Base-by-base conservation (phyloP, 2,113 vertebrate genomes). In the Anguilla japonica region DNA sequence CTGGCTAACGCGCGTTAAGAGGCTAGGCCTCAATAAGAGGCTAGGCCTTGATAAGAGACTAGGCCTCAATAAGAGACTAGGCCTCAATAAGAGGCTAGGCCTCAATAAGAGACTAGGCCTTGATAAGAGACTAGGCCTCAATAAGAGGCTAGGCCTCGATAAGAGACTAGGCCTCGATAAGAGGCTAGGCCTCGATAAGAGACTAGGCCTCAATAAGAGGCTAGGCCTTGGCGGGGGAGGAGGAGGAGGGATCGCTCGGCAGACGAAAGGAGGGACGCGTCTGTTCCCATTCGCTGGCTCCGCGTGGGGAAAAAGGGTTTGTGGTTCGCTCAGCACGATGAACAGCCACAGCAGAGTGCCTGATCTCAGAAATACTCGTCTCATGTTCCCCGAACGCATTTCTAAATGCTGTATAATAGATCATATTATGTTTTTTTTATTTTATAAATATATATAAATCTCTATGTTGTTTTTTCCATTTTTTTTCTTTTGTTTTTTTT, bases 401-500 rank as follows among this genome's bases (percentile, higher is more conserved):
- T 91, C 88, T 90, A 90, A 91, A 89, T 86, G 86, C 81, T 91
- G 90, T 92, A 87, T 84, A 90, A 83, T 90, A 91, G 89, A 84
- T 91, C 89, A 91, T 88, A 87, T 87, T 90, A 87, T 91, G 82
- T 90, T 81, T 91, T 93, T 92, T 46, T 46, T 46, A 6, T 46
- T 46, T 6, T 6, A 46, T 46, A 92, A 86, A 89, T 93, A 91
- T 94, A 93, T 91, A 82, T 93, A 83, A 89, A 86, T 90, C 93
- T 95, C 93, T 95, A 95, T 87, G 90, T 89, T 83, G 79, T 91
- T 87, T 87, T 93, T 90, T 87, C 56, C 18, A 34, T 34, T 92
- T 88, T 92, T 88, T 53, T 79, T 89, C 53, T 83, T 88, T 34
- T 92, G 88, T 92, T 88, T 53, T 79, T 89, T 60, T 83, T 88